Base-by-base conservation (phyloP, 1,140 invertebrate species). In the Drosophila cardini region DNA sequence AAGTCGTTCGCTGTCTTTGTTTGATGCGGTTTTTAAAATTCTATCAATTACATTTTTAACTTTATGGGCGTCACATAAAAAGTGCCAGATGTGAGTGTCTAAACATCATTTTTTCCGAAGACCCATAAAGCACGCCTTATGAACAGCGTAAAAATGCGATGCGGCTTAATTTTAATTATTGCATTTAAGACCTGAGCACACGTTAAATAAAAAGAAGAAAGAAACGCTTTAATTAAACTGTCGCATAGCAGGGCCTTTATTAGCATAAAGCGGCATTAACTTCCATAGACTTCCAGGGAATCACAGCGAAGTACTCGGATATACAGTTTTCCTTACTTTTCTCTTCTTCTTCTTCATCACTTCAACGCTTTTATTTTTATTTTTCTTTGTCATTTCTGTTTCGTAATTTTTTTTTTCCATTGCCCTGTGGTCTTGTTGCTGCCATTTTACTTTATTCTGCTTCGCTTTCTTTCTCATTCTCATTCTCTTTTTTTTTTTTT, bases 11-110 rank as follows among this genome's bases (percentile, higher is more conserved):
- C 52, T 63, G 60, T 40, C 52, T 72, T 67, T 52, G 55, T 80
- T 80, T 67, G 65, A 67, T 70, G 71, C 52, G 55, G 57, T 75
- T 80, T 87, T 87, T 75, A 87, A 89, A 90, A 87, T 89, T 87
- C 84, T 87, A 87, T 87, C 84, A 87, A 87, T 87, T 87, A 87
- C 78, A 77, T 83, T 83, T 63, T 70, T 65, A 71, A 67, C 77
- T 87, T 87, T 87, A 87, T 61, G 67, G 62, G 67, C 26, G 45
- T 55, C 15, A 7, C 72, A 80, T 87, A 89, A 87, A 84, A 80
- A 62, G 52, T 32, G 57, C 50, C 26, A 48, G 18, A 57, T 43
- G 50, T 42, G 13, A 45, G 13, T 46, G 38, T 63, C 53, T 53
- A 53, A 64, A 46, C 57, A 68, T 62, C 46, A 60, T 72, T 40